Base-by-base conservation (phyloP, 2,888 invertebrate genomes). In the Nomada lathburiana region DNA sequence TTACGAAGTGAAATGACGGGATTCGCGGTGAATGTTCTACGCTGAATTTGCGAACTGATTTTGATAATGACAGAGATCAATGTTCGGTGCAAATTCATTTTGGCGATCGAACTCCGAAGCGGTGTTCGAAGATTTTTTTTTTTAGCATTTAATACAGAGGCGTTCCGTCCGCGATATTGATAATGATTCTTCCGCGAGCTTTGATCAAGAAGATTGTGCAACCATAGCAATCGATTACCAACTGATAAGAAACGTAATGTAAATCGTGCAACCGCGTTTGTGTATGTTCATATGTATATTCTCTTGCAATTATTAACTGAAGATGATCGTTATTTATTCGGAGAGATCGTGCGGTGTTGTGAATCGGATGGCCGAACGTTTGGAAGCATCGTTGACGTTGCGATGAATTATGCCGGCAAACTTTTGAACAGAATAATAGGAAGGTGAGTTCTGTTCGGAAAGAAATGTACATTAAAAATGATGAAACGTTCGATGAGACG, bases 341-440 rank as follows among this genome's bases (percentile, higher is more conserved):
- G 7, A 7, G 20, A 5, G 13, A 67, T 52, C 23, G 5, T 23
- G 29, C 1, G 5, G 23, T 10, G 53, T 44, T 16, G 53, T 44
- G 23, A 36, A 64, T 57, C 16, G 57, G 29, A 69, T 42, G 3
- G 70, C 26, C 26, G 50, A 18, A 57, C 2, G 47, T 44, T 18
- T 13, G 18, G 13, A 23, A 13, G 36, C 36, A 53, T 75, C 42
- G 16, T 50, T 13, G 18, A 18, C 36, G 67, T 59, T 50, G 64
- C 26, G 52, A 77, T 65, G 76, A 64, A 76, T 76, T 76, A 64
- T 71, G 72, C 63, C 59, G 64, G 47, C 13, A 63, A 64, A 57
- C 23, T 71, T 23, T 71, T 76, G 26, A 71, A 71, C 13, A 77
- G 52, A 73, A 47, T 73, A 11, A 72, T 57, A 60, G 52, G 72